A percentile compares a stretch with the other conserved stretches of the same genome.
Conservation (phyloP, 2,797 vertebrate genomes). For the Enteromius treurensis region DNA sequence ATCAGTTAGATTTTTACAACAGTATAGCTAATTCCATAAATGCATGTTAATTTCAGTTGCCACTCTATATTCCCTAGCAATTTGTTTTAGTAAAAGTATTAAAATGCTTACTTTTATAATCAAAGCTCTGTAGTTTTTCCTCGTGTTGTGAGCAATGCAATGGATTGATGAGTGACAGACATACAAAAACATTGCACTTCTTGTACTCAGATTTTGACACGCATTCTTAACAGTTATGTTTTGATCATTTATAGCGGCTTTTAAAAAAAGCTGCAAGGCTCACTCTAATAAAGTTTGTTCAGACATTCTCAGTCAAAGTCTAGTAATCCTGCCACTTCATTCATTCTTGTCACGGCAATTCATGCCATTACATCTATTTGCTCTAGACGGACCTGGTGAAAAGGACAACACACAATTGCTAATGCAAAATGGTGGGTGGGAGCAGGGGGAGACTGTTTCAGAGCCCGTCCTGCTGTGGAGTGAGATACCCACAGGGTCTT, state of each 20-base stretch:
- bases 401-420: constrained; percentile 52
- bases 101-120: background rate
- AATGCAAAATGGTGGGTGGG: constrained; percentile 19
- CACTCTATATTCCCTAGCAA: background rate
- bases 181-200: background rate
- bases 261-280: constrained; percentile 52
- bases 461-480: background rate
- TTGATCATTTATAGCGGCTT: background rate
- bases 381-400: constrained; percentile 47
- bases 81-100: background rate
- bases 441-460: background rate
- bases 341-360: constrained; percentile 49
- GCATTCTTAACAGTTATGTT: background rate
- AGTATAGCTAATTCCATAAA: background rate
- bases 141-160: background rate
- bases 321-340: constrained; percentile 55
- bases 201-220: background rate
- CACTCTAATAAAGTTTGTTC: constrained; percentile 57
- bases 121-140: background rate
- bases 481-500: constrained; percentile 63
- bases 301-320: constrained; percentile 32
- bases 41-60: background rate
- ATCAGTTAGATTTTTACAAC: background rate
- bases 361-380: constrained; percentile 45
- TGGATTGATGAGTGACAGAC: background rate